Conservation (phyloP, 2,888 invertebrate species). For the Zygothrica quintamaculata region DNA sequence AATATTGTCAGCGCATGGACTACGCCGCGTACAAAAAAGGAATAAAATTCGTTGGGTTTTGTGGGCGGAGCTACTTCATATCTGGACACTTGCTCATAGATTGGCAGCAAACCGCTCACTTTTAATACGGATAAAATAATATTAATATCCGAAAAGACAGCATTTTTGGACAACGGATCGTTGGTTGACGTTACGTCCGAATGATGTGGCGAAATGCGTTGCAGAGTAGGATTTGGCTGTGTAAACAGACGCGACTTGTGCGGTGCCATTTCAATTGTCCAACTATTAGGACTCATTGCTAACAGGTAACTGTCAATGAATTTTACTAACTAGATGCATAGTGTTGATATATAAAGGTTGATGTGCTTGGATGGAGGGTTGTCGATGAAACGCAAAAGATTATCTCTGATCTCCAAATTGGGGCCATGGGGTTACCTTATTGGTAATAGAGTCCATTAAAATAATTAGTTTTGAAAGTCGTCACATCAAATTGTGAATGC, state of each 20-base stretch:
- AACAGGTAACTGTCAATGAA: slow-evolving; percentile 44
- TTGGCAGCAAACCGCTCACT: slow-evolving; percentile 77
- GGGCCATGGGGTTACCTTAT: slow-evolving; percentile 24
- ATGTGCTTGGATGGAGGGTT: too few species aligned
- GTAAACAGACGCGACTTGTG: slow-evolving; percentile 50
- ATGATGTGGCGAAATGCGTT: slow-evolving; percentile 33
- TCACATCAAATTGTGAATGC: slow-evolving; percentile 10
- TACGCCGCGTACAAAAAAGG: slow-evolving; percentile 70
- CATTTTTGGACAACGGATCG: slow-evolving; percentile 5
- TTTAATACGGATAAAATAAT: slow-evolving; percentile 75
- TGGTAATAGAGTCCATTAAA: slow-evolving; percentile 44
- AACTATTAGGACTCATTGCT: slow-evolving; percentile 69
- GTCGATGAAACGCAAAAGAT: too few species aligned
- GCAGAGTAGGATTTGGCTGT: too few species aligned
- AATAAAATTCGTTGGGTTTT: slow-evolving; percentile 71
- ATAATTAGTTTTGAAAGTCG: slow-evolving; percentile 42
- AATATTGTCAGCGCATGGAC: slow-evolving; percentile 74
- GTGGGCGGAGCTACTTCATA: slow-evolving; percentile 78
- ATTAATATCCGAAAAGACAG: slow-evolving; percentile 74
- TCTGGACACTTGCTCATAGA: slow-evolving; percentile 71
- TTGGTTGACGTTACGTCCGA: slow-evolving; percentile 22
- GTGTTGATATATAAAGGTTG: too few species aligned
- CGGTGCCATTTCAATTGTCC: slow-evolving; percentile 64
- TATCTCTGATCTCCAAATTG: slow-evolving; percentile 40
- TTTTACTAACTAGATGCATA: slow-evolving; percentile 43